These are phyloP conservation scores for Apamea sordens DNA, from an alignment of 2,888 invertebrate species.

Conservation along the genomic window DNA sequence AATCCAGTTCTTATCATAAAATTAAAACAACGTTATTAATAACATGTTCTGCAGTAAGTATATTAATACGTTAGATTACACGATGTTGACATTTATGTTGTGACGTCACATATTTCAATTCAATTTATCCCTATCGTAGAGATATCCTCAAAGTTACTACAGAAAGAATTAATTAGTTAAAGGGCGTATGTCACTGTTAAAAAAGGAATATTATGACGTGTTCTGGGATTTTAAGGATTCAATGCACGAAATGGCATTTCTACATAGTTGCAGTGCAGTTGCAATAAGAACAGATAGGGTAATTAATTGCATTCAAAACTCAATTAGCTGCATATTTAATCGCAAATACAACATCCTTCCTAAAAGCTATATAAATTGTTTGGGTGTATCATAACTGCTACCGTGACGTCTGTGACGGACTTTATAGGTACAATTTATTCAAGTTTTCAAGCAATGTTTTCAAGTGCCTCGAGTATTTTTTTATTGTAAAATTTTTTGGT, in stretches of 20 bases:
- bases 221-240: background rate
- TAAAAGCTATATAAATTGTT: too few species aligned
- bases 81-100: slow-evolving; percentile 18
- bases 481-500: too few species aligned
- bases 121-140: slow-evolving; percentile 33
- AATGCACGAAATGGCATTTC: background rate
- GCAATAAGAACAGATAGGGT: background rate
- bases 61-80: slow-evolving; percentile 29
- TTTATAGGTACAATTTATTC: too few species aligned
- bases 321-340: background rate
- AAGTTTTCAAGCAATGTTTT: too few species aligned
- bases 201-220: too few species aligned
- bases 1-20: slow-evolving; percentile 8
- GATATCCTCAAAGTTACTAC: slow-evolving; percentile 12
- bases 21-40: slow-evolving; percentile 5
- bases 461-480: too few species aligned
- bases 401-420: too few species aligned
- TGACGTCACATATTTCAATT: slow-evolving; percentile 34
- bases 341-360: background rate
- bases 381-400: too few species aligned
- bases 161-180: slow-evolving; percentile 3
- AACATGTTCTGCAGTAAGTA: slow-evolving; percentile 16
- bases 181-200: background rate
- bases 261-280: background rate
- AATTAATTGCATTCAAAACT: background rate